These are phyloP conservation scores for Drosophila lacteicornis DNA, from an alignment of 1,140 invertebrate species.

Conservation along the genomic window DNA sequence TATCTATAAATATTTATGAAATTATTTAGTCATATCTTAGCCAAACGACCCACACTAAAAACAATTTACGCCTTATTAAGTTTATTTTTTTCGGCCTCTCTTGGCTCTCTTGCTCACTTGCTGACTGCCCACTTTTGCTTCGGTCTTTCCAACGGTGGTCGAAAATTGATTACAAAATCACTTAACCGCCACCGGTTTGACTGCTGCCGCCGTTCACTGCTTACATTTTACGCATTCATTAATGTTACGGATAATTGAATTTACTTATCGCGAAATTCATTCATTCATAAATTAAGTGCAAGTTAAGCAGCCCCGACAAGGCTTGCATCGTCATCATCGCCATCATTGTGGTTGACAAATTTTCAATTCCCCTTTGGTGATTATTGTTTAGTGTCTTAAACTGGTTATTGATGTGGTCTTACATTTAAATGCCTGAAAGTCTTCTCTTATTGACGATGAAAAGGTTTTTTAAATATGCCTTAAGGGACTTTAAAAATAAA, in stretches of 20 bases:
- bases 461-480: not conserved
- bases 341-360: slow-evolving; percentile 33
- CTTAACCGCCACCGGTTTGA: slow-evolving; percentile 58
- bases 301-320: slow-evolving; percentile 40
- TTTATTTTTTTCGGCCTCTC: slow-evolving; percentile 17
- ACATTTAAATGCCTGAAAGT: slow-evolving; percentile 1
- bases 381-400: slow-evolving; percentile 35
- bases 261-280: slow-evolving; percentile 81
- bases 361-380: slow-evolving; percentile 24
- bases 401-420: slow-evolving; percentile 23
- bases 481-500: not conserved
- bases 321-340: slow-evolving; percentile 20
- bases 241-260: slow-evolving; percentile 81
- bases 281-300: slow-evolving; percentile 71
- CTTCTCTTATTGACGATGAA: not conserved
- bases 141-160: slow-evolving; percentile 21
- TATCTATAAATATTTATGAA: slow-evolving; percentile 72
- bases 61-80: slow-evolving; percentile 66
- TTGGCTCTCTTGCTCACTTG: slow-evolving; percentile 4
- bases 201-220: slow-evolving; percentile 48
- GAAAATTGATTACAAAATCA: slow-evolving; percentile 73
- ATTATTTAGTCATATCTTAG: slow-evolving; percentile 73
- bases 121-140: slow-evolving; percentile 40
- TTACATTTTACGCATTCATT: slow-evolving; percentile 83
- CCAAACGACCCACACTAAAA: slow-evolving; percentile 60